These are phyloP conservation scores for Harmothoe impar DNA, from an alignment of 2,888 invertebrate genomes.

Conservation along the genomic window DNA sequence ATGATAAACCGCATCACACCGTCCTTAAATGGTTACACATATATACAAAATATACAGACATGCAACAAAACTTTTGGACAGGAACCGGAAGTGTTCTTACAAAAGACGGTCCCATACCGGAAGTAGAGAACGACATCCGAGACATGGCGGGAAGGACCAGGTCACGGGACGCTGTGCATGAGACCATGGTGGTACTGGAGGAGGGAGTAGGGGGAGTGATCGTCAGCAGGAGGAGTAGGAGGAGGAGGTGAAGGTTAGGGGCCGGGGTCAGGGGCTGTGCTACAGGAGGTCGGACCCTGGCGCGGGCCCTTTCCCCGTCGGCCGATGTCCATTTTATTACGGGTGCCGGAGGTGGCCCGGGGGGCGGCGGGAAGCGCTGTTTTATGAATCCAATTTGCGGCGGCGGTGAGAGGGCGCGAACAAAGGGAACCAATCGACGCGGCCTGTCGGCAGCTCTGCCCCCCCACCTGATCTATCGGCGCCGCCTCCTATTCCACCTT, in stretches of 20 bases:
- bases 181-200: background rate
- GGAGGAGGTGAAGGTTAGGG: background rate
- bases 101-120: background rate
- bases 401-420: constrained; percentile 52
- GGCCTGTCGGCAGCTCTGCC: constrained; percentile 6
- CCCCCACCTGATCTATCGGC: constrained; percentile 49
- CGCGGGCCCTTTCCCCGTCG: constrained; percentile 15
- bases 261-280: background rate
- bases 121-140: background rate
- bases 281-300: background rate
- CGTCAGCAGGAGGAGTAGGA: background rate
- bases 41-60: no score
- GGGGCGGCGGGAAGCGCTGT: constrained; percentile 33
- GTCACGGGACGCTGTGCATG: background rate
- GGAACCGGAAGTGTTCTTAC: background rate
- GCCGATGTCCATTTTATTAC: constrained; percentile 59
- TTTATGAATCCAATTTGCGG: constrained; percentile 63
- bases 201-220: background rate
- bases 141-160: background rate
- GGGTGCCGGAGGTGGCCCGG: background rate
- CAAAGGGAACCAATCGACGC: constrained; percentile 54
- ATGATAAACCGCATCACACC: no score
- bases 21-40: no score
- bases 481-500: constrained; percentile 54
- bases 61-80: background rate